Evolutionary conservation across 2,113 vertebrate genomes (phyloP).

Genomic region (Sinocyclocheilus grahami): DNA sequence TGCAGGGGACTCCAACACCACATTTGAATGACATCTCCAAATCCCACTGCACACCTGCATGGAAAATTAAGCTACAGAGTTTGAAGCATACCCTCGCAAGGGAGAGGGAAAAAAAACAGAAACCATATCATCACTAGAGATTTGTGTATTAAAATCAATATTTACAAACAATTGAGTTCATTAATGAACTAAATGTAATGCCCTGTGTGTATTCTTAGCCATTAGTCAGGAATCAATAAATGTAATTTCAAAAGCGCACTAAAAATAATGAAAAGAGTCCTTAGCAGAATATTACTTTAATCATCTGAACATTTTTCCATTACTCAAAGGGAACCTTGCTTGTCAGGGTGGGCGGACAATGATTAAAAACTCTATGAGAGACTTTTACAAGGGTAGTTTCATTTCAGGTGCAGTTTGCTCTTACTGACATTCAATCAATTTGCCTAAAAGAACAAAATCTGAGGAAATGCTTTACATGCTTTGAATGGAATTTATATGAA

Average conservation of each 20-base stretch:
- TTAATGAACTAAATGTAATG: slow-evolving; percentile 30
- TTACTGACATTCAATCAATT: slow-evolving; percentile 42
- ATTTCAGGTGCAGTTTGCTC: slow-evolving; percentile 39
- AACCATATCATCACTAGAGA: not conserved
- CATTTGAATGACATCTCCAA: not conserved
- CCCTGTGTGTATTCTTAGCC: slow-evolving; percentile 34
- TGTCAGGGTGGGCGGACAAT: slow-evolving; percentile 26
- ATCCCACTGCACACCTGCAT: not conserved
- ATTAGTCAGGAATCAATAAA: slow-evolving; percentile 46
- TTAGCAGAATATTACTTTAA: slow-evolving; percentile 39
- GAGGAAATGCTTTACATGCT: not conserved
- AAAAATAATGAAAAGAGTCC: slow-evolving; percentile 49
- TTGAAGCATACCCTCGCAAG: not conserved
- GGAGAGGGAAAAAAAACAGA: not conserved
- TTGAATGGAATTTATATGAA: not conserved
- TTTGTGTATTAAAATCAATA: slow-evolving; percentile 33
- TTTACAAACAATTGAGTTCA: slow-evolving; percentile 38
- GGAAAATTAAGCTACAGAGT: not conserved
- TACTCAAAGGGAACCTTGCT: slow-evolving; percentile 13
- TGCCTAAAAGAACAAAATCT: slow-evolving; percentile 21
- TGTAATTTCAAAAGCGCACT: slow-evolving; percentile 39
- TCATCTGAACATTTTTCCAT: slow-evolving; percentile 49
- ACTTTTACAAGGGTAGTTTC: slow-evolving; percentile 45
- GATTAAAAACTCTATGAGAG: slow-evolving; percentile 35
- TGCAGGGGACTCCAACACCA: not conserved